Conservation (phyloP, 2,113 vertebrate genomes). For the Micromys minutus region DNA sequence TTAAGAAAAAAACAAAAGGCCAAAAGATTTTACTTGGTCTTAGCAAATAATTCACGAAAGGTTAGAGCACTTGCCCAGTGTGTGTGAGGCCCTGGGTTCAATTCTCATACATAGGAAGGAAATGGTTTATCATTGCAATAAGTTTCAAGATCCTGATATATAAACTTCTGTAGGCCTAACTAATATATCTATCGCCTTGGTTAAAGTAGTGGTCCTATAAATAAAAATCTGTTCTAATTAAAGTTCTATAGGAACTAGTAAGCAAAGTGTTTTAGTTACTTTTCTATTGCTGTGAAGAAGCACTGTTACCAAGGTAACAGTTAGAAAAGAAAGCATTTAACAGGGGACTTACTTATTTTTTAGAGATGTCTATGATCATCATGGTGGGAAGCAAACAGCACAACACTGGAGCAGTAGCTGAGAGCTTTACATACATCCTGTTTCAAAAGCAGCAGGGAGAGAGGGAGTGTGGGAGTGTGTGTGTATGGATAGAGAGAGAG, state of each 20-base stretch:
- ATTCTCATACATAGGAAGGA: neutral
- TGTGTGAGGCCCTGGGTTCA: neutral
- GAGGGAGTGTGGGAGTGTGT: neutral
- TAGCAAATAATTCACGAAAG: neutral
- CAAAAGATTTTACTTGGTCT: constrained; percentile 7
- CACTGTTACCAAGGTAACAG: neutral
- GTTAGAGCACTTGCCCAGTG: neutral
- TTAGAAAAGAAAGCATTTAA: neutral
- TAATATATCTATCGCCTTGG: neutral
- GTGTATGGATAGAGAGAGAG: too few species aligned
- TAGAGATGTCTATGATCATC: neutral
- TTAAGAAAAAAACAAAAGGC: constrained; percentile 11
- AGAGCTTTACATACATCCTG: neutral
- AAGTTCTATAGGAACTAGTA: neutral
- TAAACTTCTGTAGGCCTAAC: neutral
- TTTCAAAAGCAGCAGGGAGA: neutral
- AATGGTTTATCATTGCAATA: constrained; percentile 1
- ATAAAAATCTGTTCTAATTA: neutral
- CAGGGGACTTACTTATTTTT: neutral
- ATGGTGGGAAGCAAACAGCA: neutral
- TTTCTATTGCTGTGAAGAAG: neutral
- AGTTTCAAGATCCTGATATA: neutral
- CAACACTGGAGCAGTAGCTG: neutral
- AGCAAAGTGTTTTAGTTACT: neutral
- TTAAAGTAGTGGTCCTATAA: neutral